Evolutionary conservation across 2,888 invertebrate genomes (phyloP), one percentile per base, ranked within the genome.

Genomic region (Orthonychiurus folsomi): DNA sequence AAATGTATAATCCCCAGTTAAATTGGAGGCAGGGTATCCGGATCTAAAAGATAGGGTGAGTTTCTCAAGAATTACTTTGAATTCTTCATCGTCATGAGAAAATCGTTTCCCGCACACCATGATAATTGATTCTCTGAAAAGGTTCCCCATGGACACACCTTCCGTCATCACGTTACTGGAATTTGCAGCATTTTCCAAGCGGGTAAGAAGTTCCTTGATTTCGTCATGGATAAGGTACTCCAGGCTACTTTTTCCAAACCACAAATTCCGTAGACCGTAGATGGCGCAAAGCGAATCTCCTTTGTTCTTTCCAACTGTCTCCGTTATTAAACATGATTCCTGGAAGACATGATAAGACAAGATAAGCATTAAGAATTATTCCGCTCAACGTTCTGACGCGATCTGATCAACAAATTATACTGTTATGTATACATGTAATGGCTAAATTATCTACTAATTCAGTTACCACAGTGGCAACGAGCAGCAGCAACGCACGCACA

Each of bases 271-370:
- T 50, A 63, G 56, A 64, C 1, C 79, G 78, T 50, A 63, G 56
- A 64, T 81, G 80, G 24, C 79, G 78, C 69, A 82, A 76, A 9
- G 81, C 78, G 75, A 84, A 84, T 54, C 75, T 75, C 1, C 83
- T 77, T 69, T 84, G 81, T 65, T 81, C 80, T 59, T 78, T 78
- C 84, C 84, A 84, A 1, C 80, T 74, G 3, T 76, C 73, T 0
- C 84, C 84, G 65, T 84, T 84, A 1, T 81, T 81, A 75, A 82
- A 82, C 1, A 84, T 83, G 48, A 84, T 82, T 26, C 84, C 84
- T 84, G 56, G 2, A 37, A 37, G 56, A 65, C 21, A 56, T 23
- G 3, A 61, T 53, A 26, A 25, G 3, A 28, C 18, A 21, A 24
- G 23, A 27, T 57, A 50, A 47, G n/a, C 53, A 26, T 12, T 57